Evolutionary conservation across 2,888 invertebrate genomes (phyloP).

Genomic region (Ennomos fuscantarius): DNA sequence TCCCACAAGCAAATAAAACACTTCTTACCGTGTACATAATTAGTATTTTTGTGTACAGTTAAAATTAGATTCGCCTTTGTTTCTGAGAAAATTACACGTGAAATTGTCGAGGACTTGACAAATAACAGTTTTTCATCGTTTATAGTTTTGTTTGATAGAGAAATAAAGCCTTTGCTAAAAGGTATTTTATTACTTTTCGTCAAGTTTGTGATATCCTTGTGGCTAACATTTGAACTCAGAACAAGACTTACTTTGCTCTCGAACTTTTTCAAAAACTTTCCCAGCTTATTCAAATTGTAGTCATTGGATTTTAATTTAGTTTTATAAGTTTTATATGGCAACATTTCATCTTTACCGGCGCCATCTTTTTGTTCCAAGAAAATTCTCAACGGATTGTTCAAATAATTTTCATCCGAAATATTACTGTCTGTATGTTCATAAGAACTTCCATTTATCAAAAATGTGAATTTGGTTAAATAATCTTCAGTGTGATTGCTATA

Average conservation of each 20-base stretch:
- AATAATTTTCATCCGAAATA: conserved; percentile 56
- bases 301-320: conserved; percentile 61
- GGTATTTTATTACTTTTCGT: conserved; percentile 57
- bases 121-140: conserved; percentile 46
- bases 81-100: conserved; percentile 60
- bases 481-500: conserved; percentile 53
- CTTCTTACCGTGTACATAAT: conserved; percentile 45
- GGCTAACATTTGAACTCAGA: conserved; percentile 60
- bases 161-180: conserved; percentile 68
- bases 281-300: conserved; percentile 55
- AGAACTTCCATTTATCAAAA: conserved; percentile 47
- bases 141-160: conserved; percentile 53
- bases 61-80: conserved; percentile 64
- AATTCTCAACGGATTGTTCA: conserved; percentile 64
- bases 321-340: conserved; percentile 66
- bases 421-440: conserved; percentile 40
- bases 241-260: conserved; percentile 63
- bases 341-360: conserved; percentile 62
- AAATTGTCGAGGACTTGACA: conserved; percentile 58
- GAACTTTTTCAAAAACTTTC: conserved; percentile 66
- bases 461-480: conserved; percentile 60
- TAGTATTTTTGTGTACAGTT: conserved; percentile 60
- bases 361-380: conserved; percentile 78
- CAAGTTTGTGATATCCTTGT: conserved; percentile 51
- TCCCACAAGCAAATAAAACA: conserved; percentile 73